These are phyloP conservation scores for Leptatherina wallacei DNA, from an alignment of 2,797 vertebrate genomes.

Conservation along the genomic window DNA sequence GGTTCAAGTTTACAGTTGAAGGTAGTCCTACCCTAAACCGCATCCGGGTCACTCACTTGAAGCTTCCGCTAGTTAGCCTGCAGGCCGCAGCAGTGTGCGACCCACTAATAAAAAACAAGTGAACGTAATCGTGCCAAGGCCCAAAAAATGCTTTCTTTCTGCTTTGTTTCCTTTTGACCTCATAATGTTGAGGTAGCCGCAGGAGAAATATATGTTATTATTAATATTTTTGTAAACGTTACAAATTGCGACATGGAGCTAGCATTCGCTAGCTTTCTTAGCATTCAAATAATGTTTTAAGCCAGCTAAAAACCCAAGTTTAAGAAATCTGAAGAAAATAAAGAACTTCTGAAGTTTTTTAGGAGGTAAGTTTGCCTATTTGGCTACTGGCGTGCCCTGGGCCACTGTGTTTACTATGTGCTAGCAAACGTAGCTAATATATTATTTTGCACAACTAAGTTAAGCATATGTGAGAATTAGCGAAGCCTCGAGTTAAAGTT, in stretches of 20 bases:
- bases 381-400: not conserved
- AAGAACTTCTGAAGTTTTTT: not conserved
- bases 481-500: too few relatives aligned
- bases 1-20: not conserved
- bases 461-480: too few relatives aligned
- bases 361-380: slow-evolving; percentile 43
- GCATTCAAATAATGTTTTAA: slow-evolving; percentile 9
- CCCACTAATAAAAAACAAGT: not conserved
- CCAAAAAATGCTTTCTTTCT: not conserved
- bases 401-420: not conserved
- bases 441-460: too few relatives aligned
- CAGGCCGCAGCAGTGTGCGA: too few relatives aligned
- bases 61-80: not conserved
- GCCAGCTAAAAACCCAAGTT: slow-evolving; percentile 1
- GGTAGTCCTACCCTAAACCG: not conserved
- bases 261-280: slow-evolving; percentile 36
- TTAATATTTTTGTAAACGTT: not conserved
- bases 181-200: not conserved
- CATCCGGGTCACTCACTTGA: slow-evolving; percentile 57
- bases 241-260: slow-evolving; percentile 8
- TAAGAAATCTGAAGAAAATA: not conserved
- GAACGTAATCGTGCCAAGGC: not conserved
- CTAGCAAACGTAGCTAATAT: not conserved
- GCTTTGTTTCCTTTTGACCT: not conserved
- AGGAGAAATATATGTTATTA: not conserved